Evolutionary conservation across 2,113 vertebrate species (phyloP).

Genomic region (Hippolais icterina): DNA sequence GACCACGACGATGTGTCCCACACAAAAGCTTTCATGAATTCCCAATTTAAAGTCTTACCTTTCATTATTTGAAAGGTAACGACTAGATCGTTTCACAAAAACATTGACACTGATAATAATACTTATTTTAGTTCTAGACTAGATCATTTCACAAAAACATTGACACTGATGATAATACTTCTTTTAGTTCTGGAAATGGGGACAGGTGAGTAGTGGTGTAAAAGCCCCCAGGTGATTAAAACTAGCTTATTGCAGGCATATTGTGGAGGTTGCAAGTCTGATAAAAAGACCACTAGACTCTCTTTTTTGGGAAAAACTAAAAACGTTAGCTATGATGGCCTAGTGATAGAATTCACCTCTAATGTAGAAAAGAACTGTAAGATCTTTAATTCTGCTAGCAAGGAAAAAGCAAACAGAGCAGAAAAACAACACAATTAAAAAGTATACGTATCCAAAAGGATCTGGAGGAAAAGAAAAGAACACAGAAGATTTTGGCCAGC

Average conservation of each 20-base stretch:
- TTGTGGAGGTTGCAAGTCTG: background rate
- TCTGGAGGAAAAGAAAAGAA: background rate
- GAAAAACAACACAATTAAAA: background rate
- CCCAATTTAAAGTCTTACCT: background rate
- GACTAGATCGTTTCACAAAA: background rate
- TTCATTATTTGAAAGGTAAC: background rate
- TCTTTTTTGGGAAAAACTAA: background rate
- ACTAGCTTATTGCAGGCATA: background rate
- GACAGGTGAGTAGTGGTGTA: background rate
- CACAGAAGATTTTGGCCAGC: background rate
- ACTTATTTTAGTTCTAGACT: background rate
- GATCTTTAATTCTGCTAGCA: background rate
- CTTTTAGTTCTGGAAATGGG: background rate
- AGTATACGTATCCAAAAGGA: background rate
- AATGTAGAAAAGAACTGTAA: background rate
- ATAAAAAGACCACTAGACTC: background rate
- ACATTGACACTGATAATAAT: background rate
- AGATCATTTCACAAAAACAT: background rate
- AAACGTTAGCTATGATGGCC: background rate
- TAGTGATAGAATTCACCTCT: background rate
- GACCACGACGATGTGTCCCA: background rate
- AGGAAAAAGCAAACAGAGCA: background rate
- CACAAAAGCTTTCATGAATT: background rate
- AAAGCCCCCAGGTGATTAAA: background rate
- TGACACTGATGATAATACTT: background rate